Percentiles rank a stretch among this genome's conserved stretches.
Evolutionary conservation across 2,888 invertebrate species (phyloP).

Genomic region (Serripes groenlandicus): DNA sequence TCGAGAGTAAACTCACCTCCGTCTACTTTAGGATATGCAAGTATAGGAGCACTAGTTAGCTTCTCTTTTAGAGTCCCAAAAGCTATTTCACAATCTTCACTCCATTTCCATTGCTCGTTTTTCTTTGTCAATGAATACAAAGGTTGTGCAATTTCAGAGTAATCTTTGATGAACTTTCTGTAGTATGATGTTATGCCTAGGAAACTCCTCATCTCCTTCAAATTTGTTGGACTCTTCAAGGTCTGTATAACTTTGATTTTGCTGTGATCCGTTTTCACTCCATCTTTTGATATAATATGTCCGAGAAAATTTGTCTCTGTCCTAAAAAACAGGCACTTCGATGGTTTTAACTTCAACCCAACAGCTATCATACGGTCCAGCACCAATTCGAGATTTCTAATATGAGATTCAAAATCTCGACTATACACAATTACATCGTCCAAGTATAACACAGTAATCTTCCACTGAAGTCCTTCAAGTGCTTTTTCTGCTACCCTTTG

Average conservation of each 20-base stretch:
- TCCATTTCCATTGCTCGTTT: too few species aligned
- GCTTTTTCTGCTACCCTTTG: constrained; percentile 34
- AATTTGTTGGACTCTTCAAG: neutral
- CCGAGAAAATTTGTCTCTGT: neutral
- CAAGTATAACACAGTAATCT: constrained; percentile 38
- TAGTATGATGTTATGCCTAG: constrained; percentile 23
- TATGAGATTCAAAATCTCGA: constrained; percentile 40
- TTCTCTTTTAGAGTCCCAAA: too few species aligned
- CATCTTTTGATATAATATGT: constrained; percentile 6
- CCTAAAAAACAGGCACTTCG: neutral
- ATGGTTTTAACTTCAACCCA: neutral
- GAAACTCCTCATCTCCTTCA: constrained; percentile 8
- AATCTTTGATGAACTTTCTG: constrained; percentile 45
- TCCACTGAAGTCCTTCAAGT: constrained; percentile 47
- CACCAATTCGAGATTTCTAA: neutral
- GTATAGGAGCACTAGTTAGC: too few species aligned
- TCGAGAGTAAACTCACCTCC: constrained; percentile 27
- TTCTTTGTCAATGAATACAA: constrained; percentile 50
- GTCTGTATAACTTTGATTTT: neutral
- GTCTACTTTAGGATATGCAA: constrained; percentile 35
- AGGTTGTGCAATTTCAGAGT: constrained; percentile 51
- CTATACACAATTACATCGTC: constrained; percentile 47
- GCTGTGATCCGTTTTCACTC: neutral
- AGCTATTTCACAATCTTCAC: too few species aligned
- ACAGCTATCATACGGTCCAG: neutral